Evolutionary conservation across 2,113 vertebrate species (phyloP).

Genomic region (Perca flavescens): DNA sequence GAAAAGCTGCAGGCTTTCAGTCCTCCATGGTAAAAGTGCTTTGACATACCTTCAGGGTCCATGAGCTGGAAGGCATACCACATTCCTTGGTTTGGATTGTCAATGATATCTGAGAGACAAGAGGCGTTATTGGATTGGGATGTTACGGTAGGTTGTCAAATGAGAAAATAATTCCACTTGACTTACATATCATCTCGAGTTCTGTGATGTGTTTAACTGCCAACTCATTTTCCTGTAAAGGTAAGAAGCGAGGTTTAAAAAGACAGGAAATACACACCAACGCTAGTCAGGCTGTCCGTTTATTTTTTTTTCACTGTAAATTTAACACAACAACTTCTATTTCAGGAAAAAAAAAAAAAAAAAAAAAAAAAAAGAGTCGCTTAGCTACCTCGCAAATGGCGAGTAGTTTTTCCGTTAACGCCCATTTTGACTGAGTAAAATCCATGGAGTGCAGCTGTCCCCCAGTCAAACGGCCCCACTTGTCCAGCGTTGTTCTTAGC

Average conservation of each 20-base stretch:
- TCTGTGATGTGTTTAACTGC: conserved; percentile 84
- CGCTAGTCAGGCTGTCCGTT: too few relatives aligned
- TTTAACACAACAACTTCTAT: not conserved
- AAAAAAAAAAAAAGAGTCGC: not conserved
- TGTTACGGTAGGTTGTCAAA: not conserved
- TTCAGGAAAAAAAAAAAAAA: not conserved
- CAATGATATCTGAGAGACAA: conserved; percentile 84
- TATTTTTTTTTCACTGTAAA: not conserved
- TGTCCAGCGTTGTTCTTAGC: conserved; percentile 78
- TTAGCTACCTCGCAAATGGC: conserved; percentile 85
- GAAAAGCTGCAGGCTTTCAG: not conserved
- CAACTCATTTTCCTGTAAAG: conserved; percentile 83
- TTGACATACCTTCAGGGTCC: conserved; percentile 82
- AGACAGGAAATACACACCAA: not conserved
- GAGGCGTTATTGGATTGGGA: not conserved
- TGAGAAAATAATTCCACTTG: conserved; percentile 10
- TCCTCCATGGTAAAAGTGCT: not conserved
- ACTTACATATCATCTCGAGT: conserved; percentile 93
- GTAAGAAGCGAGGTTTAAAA: not conserved
- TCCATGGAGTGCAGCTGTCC: conserved; percentile 82
- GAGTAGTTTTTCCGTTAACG: conserved; percentile 81
- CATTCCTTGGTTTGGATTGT: conserved; percentile 83
- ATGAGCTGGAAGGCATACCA: conserved; percentile 90
- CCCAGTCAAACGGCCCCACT: conserved; percentile 88
- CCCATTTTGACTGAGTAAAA: conserved; percentile 81